Conservation (phyloP, 2,888 invertebrate genomes). For the Peribatodes rhomboidaria region DNA sequence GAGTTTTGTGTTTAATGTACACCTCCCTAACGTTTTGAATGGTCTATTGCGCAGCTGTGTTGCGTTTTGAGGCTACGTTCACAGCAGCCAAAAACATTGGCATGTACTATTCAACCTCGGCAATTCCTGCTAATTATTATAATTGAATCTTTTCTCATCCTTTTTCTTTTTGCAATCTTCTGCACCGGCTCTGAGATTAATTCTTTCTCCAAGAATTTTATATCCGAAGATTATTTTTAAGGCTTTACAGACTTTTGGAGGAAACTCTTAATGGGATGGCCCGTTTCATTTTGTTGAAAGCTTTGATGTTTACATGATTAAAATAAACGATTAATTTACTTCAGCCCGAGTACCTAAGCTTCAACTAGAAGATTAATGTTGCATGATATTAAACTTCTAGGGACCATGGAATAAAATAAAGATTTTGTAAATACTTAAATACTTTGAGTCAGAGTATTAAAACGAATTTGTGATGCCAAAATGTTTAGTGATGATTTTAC, state of each 20-base stretch:
- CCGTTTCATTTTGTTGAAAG: slow-evolving; percentile 26
- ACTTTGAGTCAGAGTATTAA: no score
- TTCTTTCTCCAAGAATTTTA: slow-evolving; percentile 43
- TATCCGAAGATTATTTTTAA: slow-evolving; percentile 42
- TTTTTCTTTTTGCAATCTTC: slow-evolving; percentile 49
- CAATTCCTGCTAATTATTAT: slow-evolving; percentile 50
- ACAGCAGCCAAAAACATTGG: not conserved
- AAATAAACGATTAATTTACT: slow-evolving; percentile 14
- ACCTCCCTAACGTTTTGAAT: no score
- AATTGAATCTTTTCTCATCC: slow-evolving; percentile 51
- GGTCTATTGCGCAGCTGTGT: not conserved
- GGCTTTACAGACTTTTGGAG: slow-evolving; percentile 25
- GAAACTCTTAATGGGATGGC: slow-evolving; percentile 18
- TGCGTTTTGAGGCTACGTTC: not conserved
- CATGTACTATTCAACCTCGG: slow-evolving; percentile 20
- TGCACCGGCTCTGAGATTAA: slow-evolving; percentile 41
- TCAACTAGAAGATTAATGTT: no score
- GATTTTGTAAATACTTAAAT: no score
- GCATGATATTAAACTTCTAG: no score
- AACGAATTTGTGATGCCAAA: no score
- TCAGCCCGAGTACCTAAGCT: not conserved
- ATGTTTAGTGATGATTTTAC: no score
- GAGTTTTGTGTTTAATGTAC: no score
- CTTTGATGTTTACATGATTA: slow-evolving; percentile 26
- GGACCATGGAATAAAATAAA: no score